Conservation (phyloP, 2,113 vertebrate species). For the Onychorhynchus coronatus region DNA sequence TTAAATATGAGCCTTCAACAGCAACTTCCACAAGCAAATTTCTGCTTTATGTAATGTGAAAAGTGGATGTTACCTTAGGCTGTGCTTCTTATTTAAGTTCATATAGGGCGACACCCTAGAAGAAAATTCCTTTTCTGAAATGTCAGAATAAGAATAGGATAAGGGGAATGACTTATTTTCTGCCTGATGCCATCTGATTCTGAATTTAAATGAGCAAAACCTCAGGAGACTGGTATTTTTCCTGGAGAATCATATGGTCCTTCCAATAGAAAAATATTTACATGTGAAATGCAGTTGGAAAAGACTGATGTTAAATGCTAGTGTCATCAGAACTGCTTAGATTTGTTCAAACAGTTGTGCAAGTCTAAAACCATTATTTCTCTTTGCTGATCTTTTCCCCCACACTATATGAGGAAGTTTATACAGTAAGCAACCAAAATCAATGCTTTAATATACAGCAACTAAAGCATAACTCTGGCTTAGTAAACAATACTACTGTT, state of each 20-base stretch:
- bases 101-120: background rate
- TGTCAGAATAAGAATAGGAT: constrained; percentile 20
- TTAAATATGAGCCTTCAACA: background rate
- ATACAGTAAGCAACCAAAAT: background rate
- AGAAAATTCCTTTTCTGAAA: constrained; percentile 41
- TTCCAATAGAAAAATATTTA: constrained; percentile 39
- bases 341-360: background rate
- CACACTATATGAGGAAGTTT: background rate
- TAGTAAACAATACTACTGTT: background rate
- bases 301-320: background rate
- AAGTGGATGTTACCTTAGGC: background rate
- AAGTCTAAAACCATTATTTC: background rate
- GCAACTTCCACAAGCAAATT: background rate
- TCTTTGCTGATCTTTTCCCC: background rate
- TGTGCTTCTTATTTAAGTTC: background rate
- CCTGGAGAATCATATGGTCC: background rate
- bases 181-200: constrained; percentile 26
- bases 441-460: background rate
- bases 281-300: constrained; percentile 12
- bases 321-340: background rate
- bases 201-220: constrained; percentile 54
- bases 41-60: constrained; percentile 17
- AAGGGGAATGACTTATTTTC: constrained; percentile 45
- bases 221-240: constrained; percentile 50
- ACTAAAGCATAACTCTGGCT: background rate